phyloP scores from a whole-genome alignment of 1,140 invertebrate genomes.

The Probaryconus sp. region DNA sequence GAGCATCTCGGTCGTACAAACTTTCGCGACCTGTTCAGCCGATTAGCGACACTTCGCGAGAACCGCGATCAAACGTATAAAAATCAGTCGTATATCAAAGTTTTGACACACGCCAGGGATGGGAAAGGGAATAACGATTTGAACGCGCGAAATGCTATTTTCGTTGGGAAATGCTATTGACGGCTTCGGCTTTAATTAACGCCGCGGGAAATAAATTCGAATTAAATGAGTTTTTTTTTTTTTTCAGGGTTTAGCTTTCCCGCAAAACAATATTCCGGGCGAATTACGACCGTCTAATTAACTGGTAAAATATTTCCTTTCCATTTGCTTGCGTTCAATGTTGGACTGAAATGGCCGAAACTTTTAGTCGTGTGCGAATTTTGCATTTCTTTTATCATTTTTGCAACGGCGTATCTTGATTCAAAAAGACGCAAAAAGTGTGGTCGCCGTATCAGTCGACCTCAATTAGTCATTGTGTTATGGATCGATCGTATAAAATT shows the following conservation, averaged over 20 bases:
- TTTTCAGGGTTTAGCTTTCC: too few species aligned
- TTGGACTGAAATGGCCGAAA: too few species aligned
- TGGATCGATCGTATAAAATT: constrained; percentile 32
- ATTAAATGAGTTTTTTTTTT: too few species aligned
- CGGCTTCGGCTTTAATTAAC: constrained; percentile 32
- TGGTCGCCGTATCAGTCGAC: too few species aligned
- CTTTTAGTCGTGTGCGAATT: too few species aligned
- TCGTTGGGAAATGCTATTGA: background rate
- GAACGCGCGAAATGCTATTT: background rate
- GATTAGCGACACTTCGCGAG: constrained; percentile 44
- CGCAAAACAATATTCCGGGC: too few species aligned
- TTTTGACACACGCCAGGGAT: constrained; percentile 31
- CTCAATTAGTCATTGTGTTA: too few species aligned
- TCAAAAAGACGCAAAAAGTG: constrained; percentile 12
- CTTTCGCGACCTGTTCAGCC: constrained; percentile 29
- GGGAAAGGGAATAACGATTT: too few species aligned
- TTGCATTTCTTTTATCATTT: too few species aligned
- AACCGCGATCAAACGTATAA: constrained; percentile 17
- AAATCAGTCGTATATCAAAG: constrained; percentile 16
- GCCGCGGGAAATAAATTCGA: background rate
- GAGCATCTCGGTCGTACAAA: constrained; percentile 26
- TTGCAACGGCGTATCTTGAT: background rate
- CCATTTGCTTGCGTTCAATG: too few species aligned
- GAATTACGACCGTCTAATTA: too few species aligned
- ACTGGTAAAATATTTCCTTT: too few species aligned